Percentiles rank a stretch among this genome's conserved stretches.
Evolutionary conservation across 2,797 vertebrate species (phyloP).

Genomic region (Rhinichthys osculus): DNA sequence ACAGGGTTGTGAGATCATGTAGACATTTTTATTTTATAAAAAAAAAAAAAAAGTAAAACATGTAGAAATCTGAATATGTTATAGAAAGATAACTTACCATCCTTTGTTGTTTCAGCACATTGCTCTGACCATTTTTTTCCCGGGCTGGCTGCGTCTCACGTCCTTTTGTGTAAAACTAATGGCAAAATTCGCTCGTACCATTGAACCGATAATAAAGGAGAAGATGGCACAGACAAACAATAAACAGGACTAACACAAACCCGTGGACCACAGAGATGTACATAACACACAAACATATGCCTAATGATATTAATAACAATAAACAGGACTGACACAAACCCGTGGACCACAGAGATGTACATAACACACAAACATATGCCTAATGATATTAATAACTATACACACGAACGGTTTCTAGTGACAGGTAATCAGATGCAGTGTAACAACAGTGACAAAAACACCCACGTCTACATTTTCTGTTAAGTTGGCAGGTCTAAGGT

Average conservation of each 20-base stretch:
- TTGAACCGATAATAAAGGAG: constrained; percentile 1
- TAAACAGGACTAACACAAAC: constrained; percentile 52
- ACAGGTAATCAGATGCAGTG: neutral
- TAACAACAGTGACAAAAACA: neutral
- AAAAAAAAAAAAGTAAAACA: neutral
- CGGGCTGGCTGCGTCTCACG: constrained; percentile 74
- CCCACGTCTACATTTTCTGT: neutral
- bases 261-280: neutral
- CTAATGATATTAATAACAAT: neutral
- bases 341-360: neutral
- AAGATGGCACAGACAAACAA: constrained; percentile 20
- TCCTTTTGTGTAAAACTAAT: constrained; percentile 64
- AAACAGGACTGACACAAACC: constrained; percentile 51
- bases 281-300: neutral
- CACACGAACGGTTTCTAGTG: neutral
- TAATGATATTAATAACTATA: neutral
- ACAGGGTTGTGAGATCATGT: neutral
- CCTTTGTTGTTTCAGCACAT: constrained; percentile 62
- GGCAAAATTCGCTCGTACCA: neutral
- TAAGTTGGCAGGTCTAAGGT: neutral
- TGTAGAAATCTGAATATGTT: neutral
- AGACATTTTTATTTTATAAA: neutral
- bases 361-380: neutral
- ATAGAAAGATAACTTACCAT: neutral
- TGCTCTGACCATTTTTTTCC: constrained; percentile 69